Base-by-base conservation (phyloP, 2,888 invertebrate genomes). In the Oxycera nigricornis region DNA sequence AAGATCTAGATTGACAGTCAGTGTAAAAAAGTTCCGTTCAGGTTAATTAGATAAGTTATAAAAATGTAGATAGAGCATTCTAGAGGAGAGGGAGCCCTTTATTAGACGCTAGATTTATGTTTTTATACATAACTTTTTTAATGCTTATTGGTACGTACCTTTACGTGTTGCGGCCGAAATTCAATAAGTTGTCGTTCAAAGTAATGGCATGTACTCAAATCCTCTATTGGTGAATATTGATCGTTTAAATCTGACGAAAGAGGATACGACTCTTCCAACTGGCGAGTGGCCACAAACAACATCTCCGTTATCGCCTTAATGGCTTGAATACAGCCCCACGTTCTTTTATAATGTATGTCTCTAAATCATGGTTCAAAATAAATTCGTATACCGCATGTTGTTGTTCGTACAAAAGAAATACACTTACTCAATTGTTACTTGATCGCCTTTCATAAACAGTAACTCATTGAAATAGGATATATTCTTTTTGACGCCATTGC, bases 401-500 rank as follows among this genome's bases (percentile, higher is more conserved):
- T 50, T 17, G 9, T n/a, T 7, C 6, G 14, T 7, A 9, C 50
- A 6, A 50, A n/a, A n/a, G 11, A 50, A 9, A 6, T n/a, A 50
- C 17, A 22, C 55, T 77, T 77, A 84, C 84, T 84, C 84, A 57
- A 84, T 82, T 2, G 82, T 78, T 50, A 83, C 83, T 84, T 52
- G 30, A 17, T 46, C 70, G 3, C 22, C 4, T 39, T 74, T 74
- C 81, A 85, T 82, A 1, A 82, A 81, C 28, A 82, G 81, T 14
- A 83, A 82, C 78, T 85, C 85, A 76, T 83, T 84, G 67, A 85
- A 84, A 76, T 85, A 85, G 0, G 82, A 82, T 81, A 84, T 83
- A 76, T 83, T 83, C 24, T 84, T 81, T 1, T 83, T 80, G 31
- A 85, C 81, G 72, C 82, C 83, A 75, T 83, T 83, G 24, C 85